Evolutionary conservation across 2,113 vertebrate genomes (phyloP).

Genomic region (Colossoma macropomum): DNA sequence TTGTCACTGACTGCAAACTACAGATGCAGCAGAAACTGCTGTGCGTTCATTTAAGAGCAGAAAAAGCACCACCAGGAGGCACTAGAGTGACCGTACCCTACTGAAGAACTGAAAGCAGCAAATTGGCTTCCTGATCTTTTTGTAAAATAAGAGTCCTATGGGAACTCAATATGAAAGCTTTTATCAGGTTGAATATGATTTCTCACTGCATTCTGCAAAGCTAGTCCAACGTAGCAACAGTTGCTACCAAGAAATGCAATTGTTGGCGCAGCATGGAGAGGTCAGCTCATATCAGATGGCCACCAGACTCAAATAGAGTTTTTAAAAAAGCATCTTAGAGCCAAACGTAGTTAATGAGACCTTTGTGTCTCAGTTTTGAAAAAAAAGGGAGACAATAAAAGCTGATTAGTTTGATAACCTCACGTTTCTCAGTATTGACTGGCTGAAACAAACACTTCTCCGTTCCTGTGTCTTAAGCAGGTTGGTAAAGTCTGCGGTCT

Average conservation of each 20-base stretch:
- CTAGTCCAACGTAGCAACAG: background rate
- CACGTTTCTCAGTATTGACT: conserved; percentile 6
- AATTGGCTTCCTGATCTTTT: too few species aligned
- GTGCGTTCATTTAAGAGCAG: too few species aligned
- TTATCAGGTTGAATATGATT: background rate
- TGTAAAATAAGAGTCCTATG: too few species aligned
- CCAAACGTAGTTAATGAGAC: background rate
- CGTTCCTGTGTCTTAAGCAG: conserved; percentile 15
- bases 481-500: conserved; percentile 2
- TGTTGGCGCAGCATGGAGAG: background rate
- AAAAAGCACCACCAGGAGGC: too few species aligned
- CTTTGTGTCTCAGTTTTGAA: background rate
- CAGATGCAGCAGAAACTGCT: too few species aligned
- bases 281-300: background rate
- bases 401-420: background rate
- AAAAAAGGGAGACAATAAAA: background rate
- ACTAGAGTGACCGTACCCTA: too few species aligned
- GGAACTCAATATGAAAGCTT: background rate
- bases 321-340: background rate
- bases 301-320: background rate
- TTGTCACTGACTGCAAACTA: too few species aligned
- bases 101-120: too few species aligned
- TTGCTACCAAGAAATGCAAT: background rate
- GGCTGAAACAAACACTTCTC: background rate
- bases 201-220: background rate